A percentile compares a stretch with the other conserved stretches of the same genome.
These are phyloP conservation scores for Gadus chalcogrammus DNA, from an alignment of 2,113 vertebrate genomes.

Conservation along the genomic window DNA sequence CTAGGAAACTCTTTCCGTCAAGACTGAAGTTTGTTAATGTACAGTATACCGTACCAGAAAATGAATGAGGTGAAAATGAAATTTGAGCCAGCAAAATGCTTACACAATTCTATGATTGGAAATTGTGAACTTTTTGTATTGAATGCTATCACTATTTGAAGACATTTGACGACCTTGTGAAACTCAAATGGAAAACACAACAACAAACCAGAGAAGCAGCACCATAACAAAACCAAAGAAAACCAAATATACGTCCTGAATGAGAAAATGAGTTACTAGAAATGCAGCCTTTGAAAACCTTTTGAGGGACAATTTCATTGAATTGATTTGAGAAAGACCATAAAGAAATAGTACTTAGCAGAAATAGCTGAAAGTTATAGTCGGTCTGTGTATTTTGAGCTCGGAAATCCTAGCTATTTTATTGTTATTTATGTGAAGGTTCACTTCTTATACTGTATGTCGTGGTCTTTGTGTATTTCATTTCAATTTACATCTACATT, in stretches of 20 bases:
- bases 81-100: background rate
- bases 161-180: constrained; percentile 9
- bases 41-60: constrained; percentile 5
- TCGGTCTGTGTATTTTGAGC: no score
- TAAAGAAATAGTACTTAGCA: no score
- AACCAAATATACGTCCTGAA: background rate
- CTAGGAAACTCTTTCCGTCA: constrained; percentile 5
- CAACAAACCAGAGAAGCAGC: no score
- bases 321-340: constrained; percentile 5
- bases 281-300: constrained; percentile 23
- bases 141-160: constrained; percentile 4
- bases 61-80: background rate
- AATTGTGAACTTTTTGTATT: constrained; percentile 6
- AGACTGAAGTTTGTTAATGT: background rate
- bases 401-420: no score
- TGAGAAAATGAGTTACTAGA: constrained; percentile 19
- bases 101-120: background rate
- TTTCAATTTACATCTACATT: no score
- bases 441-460: no score
- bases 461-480: no score
- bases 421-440: no score
- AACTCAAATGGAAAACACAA: constrained; percentile 9
- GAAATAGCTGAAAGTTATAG: no score
- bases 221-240: constrained; percentile 3
- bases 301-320: constrained; percentile 41